Base-by-base conservation (phyloP, 2,888 invertebrate genomes). In the Reticulitermes lucifugus region DNA sequence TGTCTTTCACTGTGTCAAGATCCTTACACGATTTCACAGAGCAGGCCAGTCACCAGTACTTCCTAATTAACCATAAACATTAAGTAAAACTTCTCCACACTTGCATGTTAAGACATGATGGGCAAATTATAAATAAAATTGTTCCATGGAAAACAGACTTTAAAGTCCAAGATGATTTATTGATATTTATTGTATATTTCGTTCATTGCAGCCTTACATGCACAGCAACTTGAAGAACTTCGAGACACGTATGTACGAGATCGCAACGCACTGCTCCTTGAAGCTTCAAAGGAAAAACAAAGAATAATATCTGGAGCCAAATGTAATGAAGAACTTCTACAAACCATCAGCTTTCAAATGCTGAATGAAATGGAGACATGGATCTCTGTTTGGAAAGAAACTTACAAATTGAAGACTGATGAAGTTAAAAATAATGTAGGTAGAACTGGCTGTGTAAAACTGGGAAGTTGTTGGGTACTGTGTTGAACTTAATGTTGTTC, bases 351-450 rank as follows among this genome's bases (percentile, higher is more conserved):
- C n/a, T 81, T 81, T 65, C 65, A 65, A 65, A 41, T 65, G 41
- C 14, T 12, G 14, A 6, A 41, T 12, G 46, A 81, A n/a, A 65
- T 81, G 81, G 25, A 81, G 12, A 25, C 22, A 35, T 81, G 81
- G 81, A 41, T 14, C 22, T 22, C n/a, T 18, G 29, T 10, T 12
- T 65, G 81, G 70, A 35, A 81, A 43, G 21, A 81, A 35, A 81
- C 4, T 41, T 22, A 43, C n/a, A 41, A 22, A 25, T 43, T 59
- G 4, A 81, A 81, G 35, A 46, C 43, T 41, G 81, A 81, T 81
- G 81, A 81, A 81, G 46, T 81, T 22, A 41, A 43, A 10, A 81
- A 81, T 43, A 43, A 65, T 43, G 81, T 81, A 70, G 41, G 70
- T 81, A 18, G 43, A 43, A 55, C 14, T 55, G 14, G 5, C 18